Conservation (phyloP, 2,888 invertebrate genomes). For the Xylota sylvarum region DNA sequence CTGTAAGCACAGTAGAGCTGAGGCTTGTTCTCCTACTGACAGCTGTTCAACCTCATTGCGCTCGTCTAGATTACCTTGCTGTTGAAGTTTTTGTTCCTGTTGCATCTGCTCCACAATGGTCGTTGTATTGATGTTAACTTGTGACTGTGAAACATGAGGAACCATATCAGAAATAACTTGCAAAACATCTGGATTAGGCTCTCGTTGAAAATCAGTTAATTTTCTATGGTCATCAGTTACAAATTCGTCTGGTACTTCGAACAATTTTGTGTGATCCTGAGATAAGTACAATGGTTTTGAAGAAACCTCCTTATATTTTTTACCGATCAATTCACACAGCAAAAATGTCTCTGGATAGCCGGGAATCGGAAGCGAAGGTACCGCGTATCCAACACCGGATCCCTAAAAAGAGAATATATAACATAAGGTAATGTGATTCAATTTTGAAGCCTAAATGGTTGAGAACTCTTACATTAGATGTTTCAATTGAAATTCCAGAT, state of each 20-base stretch:
- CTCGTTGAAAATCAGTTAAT: conserved; percentile 56
- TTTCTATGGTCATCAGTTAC: conserved; percentile 61
- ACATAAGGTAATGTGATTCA: not conserved
- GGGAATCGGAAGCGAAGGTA: conserved; percentile 91
- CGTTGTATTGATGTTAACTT: conserved; percentile 28
- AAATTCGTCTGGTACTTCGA: conserved; percentile 79
- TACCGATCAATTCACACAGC: conserved; percentile 87
- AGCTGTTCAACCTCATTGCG: conserved; percentile 27
- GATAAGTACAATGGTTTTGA: conserved; percentile 85
- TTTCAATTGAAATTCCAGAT: conserved; percentile 23
- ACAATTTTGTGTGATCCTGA: conserved; percentile 78
- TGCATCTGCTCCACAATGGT: conserved; percentile 4
- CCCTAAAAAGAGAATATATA: conserved; percentile 43
- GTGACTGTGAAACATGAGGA: conserved; percentile 38
- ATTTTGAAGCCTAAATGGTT: not conserved
- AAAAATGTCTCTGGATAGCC: conserved; percentile 91
- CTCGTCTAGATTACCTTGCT: conserved; percentile 20
- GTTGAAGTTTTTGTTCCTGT: conserved; percentile 18
- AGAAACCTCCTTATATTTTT: conserved; percentile 90
- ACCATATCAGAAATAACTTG: conserved; percentile 48
- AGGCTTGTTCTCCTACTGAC: conserved; percentile 57
- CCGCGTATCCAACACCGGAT: conserved; percentile 84
- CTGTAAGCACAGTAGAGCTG: conserved; percentile 59
- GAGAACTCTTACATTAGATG: conserved; percentile 45
- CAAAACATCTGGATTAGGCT: conserved; percentile 60